A percentile compares a stretch with the other conserved stretches of the same genome.
phyloP scores from a whole-genome alignment of 2,113 vertebrate species.

The Galeopterus variegatus region DNA sequence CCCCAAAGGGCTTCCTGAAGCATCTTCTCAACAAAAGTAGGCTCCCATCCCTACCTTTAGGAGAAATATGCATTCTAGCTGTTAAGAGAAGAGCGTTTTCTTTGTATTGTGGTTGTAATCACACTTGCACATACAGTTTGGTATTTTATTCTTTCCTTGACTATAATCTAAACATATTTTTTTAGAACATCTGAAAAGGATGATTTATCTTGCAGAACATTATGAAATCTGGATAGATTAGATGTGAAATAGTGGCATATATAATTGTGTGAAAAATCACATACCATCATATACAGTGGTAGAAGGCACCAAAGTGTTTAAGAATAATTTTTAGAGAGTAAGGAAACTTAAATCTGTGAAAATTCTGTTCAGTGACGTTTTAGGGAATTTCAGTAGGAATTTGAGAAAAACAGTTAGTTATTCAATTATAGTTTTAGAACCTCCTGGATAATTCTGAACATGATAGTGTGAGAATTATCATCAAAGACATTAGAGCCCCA shows the following conservation, averaged over 20 bases:
- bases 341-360: slow-evolving; percentile 45
- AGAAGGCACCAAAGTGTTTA: slow-evolving; percentile 21
- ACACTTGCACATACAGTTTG: background rate
- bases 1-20: background rate
- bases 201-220: slow-evolving; percentile 22
- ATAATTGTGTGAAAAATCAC: slow-evolving; percentile 44
- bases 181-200: background rate
- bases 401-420: slow-evolving; percentile 47
- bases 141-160: background rate
- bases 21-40: background rate
- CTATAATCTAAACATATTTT: background rate
- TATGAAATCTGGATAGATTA: background rate
- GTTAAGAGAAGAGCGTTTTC: background rate
- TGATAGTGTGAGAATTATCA: slow-evolving; percentile 58
- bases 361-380: slow-evolving; percentile 50
- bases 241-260: slow-evolving; percentile 32
- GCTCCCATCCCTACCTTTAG: background rate
- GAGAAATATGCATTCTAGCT: background rate
- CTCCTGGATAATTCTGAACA: slow-evolving; percentile 37
- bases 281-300: background rate
- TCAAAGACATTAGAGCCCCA: slow-evolving; percentile 61
- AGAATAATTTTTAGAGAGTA: slow-evolving; percentile 59
- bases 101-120: background rate
- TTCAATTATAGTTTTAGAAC: slow-evolving; percentile 63
- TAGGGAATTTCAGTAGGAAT: slow-evolving; percentile 65